phyloP scores from a whole-genome alignment of 2,797 vertebrate species.

The Bradypodion ventrale region DNA sequence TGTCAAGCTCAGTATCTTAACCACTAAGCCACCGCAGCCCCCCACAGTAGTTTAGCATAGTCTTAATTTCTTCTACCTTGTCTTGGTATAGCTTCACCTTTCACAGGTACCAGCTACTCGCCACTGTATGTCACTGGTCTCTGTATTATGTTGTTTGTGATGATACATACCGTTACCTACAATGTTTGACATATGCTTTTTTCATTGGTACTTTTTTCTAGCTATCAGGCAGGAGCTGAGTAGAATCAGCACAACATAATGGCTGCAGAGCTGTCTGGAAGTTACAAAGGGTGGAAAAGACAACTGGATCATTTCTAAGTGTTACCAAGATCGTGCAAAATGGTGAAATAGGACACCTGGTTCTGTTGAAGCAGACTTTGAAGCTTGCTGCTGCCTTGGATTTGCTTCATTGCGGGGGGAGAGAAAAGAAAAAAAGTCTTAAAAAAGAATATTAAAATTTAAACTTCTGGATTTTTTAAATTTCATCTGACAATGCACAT shows the following conservation, averaged over 20 bases:
- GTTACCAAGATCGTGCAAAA: slow-evolving; percentile 78
- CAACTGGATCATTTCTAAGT: slow-evolving; percentile 73
- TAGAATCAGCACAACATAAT: slow-evolving; percentile 94
- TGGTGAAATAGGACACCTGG: slow-evolving; percentile 85
- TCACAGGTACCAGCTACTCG: neutral
- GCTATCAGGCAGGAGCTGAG: slow-evolving; percentile 98
- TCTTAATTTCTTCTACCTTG: neutral
- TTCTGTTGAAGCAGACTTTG: slow-evolving; percentile 85
- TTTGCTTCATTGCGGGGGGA: slow-evolving; percentile 73
- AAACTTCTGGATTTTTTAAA: slow-evolving; percentile 90
- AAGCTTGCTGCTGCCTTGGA: slow-evolving; percentile 88
- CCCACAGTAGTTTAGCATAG: neutral
- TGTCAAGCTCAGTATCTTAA: too few relatives aligned
- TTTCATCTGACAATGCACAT: slow-evolving; percentile 86
- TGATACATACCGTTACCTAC: neutral
- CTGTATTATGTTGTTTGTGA: neutral
- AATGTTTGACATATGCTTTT: neutral
- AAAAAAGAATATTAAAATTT: slow-evolving; percentile 75
- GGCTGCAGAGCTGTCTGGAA: slow-evolving; percentile 63
- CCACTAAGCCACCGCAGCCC: too few relatives aligned
- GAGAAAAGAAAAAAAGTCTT: slow-evolving; percentile 71
- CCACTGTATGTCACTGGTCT: neutral
- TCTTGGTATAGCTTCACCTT: neutral
- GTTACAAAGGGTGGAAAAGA: slow-evolving; percentile 69
- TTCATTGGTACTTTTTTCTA: neutral